Evolutionary conservation across 2,888 invertebrate species (phyloP).

Genomic region (Drosophila recens): DNA sequence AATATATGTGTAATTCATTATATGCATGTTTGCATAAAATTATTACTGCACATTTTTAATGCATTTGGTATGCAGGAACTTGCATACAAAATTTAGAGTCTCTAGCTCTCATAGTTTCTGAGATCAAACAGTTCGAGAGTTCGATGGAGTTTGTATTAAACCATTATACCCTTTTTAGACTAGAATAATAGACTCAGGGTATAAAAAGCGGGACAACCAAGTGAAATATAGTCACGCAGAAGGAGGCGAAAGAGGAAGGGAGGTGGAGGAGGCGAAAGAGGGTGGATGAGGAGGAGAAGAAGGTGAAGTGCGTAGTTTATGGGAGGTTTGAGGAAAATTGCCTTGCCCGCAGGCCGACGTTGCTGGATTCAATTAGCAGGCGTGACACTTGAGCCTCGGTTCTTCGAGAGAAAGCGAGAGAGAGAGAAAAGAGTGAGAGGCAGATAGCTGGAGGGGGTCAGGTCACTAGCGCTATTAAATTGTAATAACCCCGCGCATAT

Average conservation of each 20-base stretch:
- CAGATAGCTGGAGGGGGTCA: not conserved
- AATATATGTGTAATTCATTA: too few relatives aligned
- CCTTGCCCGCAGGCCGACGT: conserved; percentile 61
- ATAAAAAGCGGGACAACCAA: conserved; percentile 24
- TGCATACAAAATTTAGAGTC: too few relatives aligned
- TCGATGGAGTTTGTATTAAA: not conserved
- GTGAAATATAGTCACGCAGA: conserved; percentile 14
- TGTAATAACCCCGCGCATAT: conserved; percentile 30
- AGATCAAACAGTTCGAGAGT: not conserved
- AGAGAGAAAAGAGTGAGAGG: not conserved
- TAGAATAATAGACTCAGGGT: not conserved
- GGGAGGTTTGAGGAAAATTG: conserved; percentile 57
- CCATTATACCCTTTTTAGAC: not conserved
- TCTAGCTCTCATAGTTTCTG: not conserved
- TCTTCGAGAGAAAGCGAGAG: not conserved
- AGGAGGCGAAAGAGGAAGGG: not conserved
- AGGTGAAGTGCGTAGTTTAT: conserved; percentile 19
- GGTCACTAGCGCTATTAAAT: conserved; percentile 34
- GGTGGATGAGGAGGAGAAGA: not conserved
- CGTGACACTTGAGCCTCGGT: conserved; percentile 46
- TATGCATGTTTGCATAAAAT: too few relatives aligned
- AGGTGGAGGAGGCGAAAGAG: not conserved
- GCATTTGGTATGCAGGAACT: too few relatives aligned
- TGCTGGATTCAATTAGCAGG: conserved; percentile 70
- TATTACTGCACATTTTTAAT: too few relatives aligned